A percentile compares a stretch with the other conserved stretches of the same genome.
phyloP scores from a whole-genome alignment of 2,797 vertebrate genomes.

The Poecile montanus region DNA sequence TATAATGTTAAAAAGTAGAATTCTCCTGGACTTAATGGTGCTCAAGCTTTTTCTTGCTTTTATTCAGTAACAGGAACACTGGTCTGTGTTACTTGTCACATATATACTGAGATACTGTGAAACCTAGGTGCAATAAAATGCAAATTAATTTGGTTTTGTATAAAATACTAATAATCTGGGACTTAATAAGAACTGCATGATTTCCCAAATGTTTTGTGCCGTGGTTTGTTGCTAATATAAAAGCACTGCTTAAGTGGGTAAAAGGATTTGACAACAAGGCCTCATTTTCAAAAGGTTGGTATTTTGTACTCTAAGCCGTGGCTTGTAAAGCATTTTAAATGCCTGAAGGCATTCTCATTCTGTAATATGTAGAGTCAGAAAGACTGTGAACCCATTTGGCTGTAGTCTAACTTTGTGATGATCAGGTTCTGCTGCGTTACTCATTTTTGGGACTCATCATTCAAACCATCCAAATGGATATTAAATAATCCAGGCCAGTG shows the following conservation, averaged over 20 bases:
- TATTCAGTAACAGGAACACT: neutral
- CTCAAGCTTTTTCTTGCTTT: neutral
- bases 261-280: conserved; percentile 35
- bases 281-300: conserved; percentile 35
- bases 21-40: neutral
- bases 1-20: neutral
- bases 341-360: conserved; percentile 1
- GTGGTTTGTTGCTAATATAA: neutral
- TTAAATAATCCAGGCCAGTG: neutral
- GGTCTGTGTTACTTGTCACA: neutral
- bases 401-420: neutral
- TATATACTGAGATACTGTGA: neutral
- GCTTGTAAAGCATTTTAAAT: conserved; percentile 27
- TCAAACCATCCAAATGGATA: neutral
- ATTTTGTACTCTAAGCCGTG: conserved; percentile 11
- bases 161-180: neutral
- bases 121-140: neutral
- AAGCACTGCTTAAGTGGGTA: conserved; percentile 1
- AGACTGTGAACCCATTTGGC: neutral
- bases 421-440: neutral
- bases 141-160: neutral
- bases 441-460: neutral
- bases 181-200: neutral
- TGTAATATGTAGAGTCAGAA: neutral
- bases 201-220: neutral